phyloP scores from a whole-genome alignment of 2,888 invertebrate genomes.

The Tillus elongatus region DNA sequence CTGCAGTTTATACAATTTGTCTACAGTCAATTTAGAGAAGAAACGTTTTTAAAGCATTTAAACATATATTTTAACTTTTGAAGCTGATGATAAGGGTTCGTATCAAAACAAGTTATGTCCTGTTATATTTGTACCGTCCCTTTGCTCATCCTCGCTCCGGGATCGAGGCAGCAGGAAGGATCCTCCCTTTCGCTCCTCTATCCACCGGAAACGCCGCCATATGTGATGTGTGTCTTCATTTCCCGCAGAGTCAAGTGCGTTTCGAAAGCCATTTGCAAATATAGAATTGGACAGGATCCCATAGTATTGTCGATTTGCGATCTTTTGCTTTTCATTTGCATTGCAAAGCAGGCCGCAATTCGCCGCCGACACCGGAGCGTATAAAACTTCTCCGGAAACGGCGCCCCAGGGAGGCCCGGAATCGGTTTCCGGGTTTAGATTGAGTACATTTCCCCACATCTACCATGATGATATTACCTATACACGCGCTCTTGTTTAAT shows the following conservation, averaged over 20 bases:
- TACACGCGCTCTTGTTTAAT: slow-evolving; percentile 38
- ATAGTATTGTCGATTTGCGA: slow-evolving; percentile 42
- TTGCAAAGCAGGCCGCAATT: slow-evolving; percentile 41
- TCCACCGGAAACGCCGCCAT: too few species aligned
- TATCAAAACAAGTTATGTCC: too few species aligned
- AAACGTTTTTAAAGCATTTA: too few species aligned
- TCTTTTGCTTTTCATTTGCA: slow-evolving; percentile 44
- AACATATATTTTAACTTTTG: too few species aligned
- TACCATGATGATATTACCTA: slow-evolving; percentile 36
- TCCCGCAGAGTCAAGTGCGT: slow-evolving; percentile 20
- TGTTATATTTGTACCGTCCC: too few species aligned
- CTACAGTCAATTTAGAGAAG: too few species aligned
- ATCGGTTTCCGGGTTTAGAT: slow-evolving; percentile 44
- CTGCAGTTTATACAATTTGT: too few species aligned
- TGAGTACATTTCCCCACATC: slow-evolving; percentile 42
- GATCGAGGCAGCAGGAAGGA: too few species aligned
- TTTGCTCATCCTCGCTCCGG: too few species aligned
- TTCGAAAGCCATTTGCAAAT: slow-evolving; percentile 37
- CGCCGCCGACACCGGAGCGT: slow-evolving; percentile 36
- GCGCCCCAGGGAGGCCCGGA: slow-evolving; percentile 39
- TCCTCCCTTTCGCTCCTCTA: too few species aligned
- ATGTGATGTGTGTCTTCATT: too few species aligned
- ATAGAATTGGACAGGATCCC: slow-evolving; percentile 38
- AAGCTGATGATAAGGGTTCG: too few species aligned
- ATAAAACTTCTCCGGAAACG: slow-evolving; percentile 39